Percentiles rank a stretch among this genome's conserved stretches.
phyloP scores from a whole-genome alignment of 2,113 vertebrate genomes.

The Anolis carolinensis region DNA sequence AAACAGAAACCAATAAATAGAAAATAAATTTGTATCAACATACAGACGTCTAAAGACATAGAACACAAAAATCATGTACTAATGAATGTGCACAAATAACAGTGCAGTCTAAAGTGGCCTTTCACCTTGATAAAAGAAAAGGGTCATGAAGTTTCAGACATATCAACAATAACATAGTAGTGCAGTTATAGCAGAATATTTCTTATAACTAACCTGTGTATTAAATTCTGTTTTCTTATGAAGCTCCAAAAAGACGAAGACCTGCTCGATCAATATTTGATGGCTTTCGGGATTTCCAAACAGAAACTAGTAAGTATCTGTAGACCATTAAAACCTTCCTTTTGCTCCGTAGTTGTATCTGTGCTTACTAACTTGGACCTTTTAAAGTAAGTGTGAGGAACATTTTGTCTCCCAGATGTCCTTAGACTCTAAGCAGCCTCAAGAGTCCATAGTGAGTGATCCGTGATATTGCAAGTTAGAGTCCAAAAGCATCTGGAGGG shows the following conservation, averaged over 20 bases:
- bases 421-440: too few species aligned
- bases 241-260: conserved; percentile 95
- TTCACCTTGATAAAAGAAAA: neutral
- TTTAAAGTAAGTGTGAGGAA: neutral
- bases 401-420: neutral
- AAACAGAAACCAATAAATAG: conserved; percentile 1
- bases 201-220: conserved; percentile 26
- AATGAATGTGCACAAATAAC: neutral
- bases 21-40: neutral
- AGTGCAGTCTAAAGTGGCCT: neutral
- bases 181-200: neutral
- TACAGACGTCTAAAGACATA: neutral
- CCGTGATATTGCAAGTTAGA: too few species aligned
- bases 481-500: too few species aligned
- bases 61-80: neutral
- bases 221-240: conserved; percentile 37
- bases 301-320: conserved; percentile 93
- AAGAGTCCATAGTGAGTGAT: too few species aligned
- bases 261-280: conserved; percentile 98
- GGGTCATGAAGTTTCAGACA: neutral
- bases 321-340: conserved; percentile 43
- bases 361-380: neutral
- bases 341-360: neutral
- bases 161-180: fast-evolving
- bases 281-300: conserved; percentile 98